These are phyloP conservation scores for Aplocera efformata DNA, from an alignment of 2,888 invertebrate species.

Conservation along the genomic window DNA sequence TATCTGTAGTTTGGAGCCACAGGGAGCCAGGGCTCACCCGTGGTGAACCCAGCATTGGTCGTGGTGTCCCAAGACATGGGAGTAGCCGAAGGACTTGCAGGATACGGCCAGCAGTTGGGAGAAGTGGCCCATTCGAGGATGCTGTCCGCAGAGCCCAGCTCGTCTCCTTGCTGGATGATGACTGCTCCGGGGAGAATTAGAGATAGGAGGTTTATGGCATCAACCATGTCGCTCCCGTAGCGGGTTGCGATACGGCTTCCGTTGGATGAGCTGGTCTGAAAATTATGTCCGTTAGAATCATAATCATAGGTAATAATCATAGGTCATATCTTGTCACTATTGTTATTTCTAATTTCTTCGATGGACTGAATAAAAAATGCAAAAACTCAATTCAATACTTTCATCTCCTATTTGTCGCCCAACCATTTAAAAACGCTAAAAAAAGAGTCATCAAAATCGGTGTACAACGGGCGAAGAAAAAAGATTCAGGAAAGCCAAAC, in stretches of 20 bases:
- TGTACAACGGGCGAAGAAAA: too few species aligned
- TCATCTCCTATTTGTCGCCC: too few species aligned
- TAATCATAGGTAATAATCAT: too few species aligned
- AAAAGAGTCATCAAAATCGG: too few species aligned
- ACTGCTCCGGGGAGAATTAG: conserved; percentile 87
- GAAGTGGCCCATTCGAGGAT: conserved; percentile 72
- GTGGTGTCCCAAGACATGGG: conserved; percentile 73
- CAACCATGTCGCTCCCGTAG: conserved; percentile 82
- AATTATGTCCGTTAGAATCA: too few species aligned
- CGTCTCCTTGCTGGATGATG: conserved; percentile 90
- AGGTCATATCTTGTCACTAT: too few species aligned
- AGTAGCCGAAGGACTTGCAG: conserved; percentile 40
- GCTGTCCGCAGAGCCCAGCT: conserved; percentile 82
- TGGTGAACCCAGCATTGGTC: conserved; percentile 68
- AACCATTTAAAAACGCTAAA: too few species aligned
- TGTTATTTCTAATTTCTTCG: too few species aligned
- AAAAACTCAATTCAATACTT: too few species aligned
- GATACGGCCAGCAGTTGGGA: conserved; percentile 74
- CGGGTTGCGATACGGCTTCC: conserved; percentile 78
- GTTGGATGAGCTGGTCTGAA: conserved; percentile 54
- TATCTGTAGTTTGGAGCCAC: conserved; percentile 82
- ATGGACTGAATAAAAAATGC: too few species aligned
- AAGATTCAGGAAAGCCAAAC: too few species aligned
- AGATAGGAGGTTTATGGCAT: conserved; percentile 85
- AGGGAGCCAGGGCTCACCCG: conserved; percentile 84